These are phyloP conservation scores for Melinaea menophilus DNA, from an alignment of 2,888 invertebrate species.

Conservation along the genomic window DNA sequence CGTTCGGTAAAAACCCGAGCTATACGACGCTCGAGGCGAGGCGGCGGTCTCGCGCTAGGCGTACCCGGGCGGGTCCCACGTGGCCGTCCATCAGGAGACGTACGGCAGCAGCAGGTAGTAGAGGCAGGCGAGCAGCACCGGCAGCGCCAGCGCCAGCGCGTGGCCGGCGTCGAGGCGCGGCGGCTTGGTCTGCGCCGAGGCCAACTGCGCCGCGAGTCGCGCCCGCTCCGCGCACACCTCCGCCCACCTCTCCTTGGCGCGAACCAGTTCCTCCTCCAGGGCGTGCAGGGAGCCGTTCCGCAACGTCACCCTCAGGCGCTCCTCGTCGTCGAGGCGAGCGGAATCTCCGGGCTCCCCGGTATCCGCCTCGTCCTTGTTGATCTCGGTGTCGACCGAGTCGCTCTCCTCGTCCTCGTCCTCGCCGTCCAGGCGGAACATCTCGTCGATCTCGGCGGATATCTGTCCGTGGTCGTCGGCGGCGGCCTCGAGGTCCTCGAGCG, in stretches of 20 bases:
- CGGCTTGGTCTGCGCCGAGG: constrained; percentile 77
- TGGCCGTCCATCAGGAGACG: constrained; percentile 81
- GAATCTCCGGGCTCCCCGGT: constrained; percentile 35
- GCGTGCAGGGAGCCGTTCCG: constrained; percentile 78
- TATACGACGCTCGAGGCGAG: not conserved
- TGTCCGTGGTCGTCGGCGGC: constrained; percentile 44
- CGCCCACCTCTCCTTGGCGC: constrained; percentile 85
- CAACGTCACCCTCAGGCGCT: constrained; percentile 49
- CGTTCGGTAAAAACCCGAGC: constrained; percentile 35
- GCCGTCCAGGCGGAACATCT: constrained; percentile 68
- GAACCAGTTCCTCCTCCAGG: constrained; percentile 84
- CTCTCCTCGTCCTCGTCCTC: constrained; percentile 68
- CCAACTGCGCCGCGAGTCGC: constrained; percentile 79
- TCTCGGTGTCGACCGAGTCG: constrained; percentile 63
- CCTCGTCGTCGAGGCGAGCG: constrained; percentile 54
- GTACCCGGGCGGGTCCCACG: constrained; percentile 75
- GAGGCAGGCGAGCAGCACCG: constrained; percentile 76
- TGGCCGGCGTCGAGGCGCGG: constrained; percentile 75
- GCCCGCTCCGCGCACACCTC: constrained; percentile 80
- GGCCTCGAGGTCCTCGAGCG: constrained; percentile 43
- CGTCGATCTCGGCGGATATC: constrained; percentile 69
- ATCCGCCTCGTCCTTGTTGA: constrained; percentile 41
- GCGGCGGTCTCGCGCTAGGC: constrained; percentile 43
- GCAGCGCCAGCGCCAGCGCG: constrained; percentile 77
- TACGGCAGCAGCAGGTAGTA: constrained; percentile 79